A percentile compares a stretch with the other conserved stretches of the same genome.
phyloP scores from a whole-genome alignment of 2,113 vertebrate genomes.

The Spea multiplicata region DNA sequence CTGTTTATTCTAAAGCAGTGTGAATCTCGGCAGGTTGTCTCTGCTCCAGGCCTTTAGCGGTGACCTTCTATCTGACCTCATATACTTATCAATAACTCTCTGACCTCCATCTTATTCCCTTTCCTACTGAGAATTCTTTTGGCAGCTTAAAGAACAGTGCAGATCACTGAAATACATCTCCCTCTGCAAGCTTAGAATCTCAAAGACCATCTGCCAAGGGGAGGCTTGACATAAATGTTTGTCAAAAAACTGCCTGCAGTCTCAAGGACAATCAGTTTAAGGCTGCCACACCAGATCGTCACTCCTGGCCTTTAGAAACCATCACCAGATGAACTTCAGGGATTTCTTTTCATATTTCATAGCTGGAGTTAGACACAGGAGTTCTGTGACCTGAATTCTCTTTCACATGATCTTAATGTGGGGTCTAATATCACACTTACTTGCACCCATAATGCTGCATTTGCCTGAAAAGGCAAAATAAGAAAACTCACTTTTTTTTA shows the following conservation, averaged over 20 bases:
- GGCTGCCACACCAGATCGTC: constrained; percentile 18
- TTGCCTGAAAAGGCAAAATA: too few relatives aligned
- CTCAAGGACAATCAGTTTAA: constrained; percentile 45
- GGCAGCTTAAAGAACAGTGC: constrained; percentile 44
- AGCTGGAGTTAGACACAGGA: constrained; percentile 24
- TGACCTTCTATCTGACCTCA: constrained; percentile 38
- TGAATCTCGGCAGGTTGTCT: constrained; percentile 43
- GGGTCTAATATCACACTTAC: constrained; percentile 22
- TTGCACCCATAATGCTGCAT: not conserved
- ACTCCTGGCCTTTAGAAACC: constrained; percentile 31
- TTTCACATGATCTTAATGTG: constrained; percentile 30
- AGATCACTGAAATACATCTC: constrained; percentile 43
- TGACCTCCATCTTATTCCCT: constrained; percentile 39
- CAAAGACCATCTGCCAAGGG: constrained; percentile 51
- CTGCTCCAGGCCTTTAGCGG: not conserved
- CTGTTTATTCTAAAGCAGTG: constrained; percentile 38
- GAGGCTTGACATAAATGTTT: constrained; percentile 43
- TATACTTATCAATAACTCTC: constrained; percentile 52
- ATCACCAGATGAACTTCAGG: constrained; percentile 12
- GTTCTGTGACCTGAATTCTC: constrained; percentile 22
- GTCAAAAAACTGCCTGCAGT: constrained; percentile 49
- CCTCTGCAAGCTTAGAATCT: constrained; percentile 35
- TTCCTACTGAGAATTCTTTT: constrained; percentile 41
- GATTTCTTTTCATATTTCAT: not conserved
- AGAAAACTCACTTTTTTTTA: too few relatives aligned